Conservation (phyloP, 2,888 invertebrate species). For the Crepidodera aurea region DNA sequence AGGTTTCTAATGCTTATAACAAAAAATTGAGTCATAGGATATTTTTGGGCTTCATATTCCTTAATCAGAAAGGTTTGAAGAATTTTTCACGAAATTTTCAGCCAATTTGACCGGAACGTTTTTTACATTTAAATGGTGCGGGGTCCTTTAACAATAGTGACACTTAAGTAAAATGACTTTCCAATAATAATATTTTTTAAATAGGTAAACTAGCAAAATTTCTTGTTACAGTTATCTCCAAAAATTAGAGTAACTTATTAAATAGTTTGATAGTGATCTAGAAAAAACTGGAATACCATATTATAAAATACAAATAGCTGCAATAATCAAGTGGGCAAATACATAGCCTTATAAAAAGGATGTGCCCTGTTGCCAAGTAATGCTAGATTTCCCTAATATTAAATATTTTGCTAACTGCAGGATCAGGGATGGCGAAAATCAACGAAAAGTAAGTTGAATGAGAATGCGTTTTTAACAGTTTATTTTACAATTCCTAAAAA, state of each 20-base stretch:
- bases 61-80: too few relatives aligned
- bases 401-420: slow-evolving; percentile 9
- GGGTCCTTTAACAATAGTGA: too few relatives aligned
- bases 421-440: not conserved
- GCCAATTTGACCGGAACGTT: too few relatives aligned
- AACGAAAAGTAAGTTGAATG: not conserved
- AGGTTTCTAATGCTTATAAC: too few relatives aligned
- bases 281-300: not conserved
- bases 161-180: too few relatives aligned
- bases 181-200: too few relatives aligned
- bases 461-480: not conserved
- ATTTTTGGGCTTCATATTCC: too few relatives aligned
- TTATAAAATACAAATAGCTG: not conserved
- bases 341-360: not conserved
- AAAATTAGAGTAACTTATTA: not conserved
- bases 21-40: too few relatives aligned
- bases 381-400: not conserved
- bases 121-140: too few relatives aligned
- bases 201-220: too few relatives aligned
- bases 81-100: too few relatives aligned
- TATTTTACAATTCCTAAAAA: not conserved
- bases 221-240: too few relatives aligned
- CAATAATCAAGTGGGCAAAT: slow-evolving; percentile 10
- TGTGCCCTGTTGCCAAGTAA: not conserved
- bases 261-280: not conserved